phyloP scores from a whole-genome alignment of 2,888 invertebrate genomes.

The Rhorus exstirpatorius region DNA sequence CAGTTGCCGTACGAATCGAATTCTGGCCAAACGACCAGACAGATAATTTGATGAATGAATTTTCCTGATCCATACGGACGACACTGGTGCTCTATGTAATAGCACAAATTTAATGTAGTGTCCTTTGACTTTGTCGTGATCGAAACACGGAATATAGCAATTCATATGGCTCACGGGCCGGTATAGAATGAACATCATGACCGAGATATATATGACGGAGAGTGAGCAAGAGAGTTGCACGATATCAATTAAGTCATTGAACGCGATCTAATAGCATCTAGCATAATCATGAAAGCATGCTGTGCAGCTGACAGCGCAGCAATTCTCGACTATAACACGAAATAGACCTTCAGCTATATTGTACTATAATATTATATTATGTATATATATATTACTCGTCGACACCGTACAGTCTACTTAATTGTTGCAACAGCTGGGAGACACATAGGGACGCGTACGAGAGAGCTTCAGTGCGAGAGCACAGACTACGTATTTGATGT shows the following conservation, averaged over 20 bases:
- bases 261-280: conserved; percentile 32
- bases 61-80: neutral
- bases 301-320: neutral
- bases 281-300: conserved; percentile 36
- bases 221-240: conserved; percentile 8
- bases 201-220: neutral
- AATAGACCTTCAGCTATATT: conserved; percentile 34
- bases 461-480: conserved; percentile 44
- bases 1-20: neutral
- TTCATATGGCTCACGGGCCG: neutral
- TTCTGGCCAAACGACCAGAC: conserved; percentile 2
- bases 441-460: conserved; percentile 24
- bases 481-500: conserved; percentile 64
- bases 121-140: conserved; percentile 27
- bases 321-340: conserved; percentile 27
- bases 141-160: neutral
- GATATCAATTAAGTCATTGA: conserved; percentile 53
- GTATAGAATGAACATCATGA: conserved; percentile 13
- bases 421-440: conserved; percentile 63
- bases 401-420: conserved; percentile 55
- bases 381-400: conserved; percentile 36
- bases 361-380: conserved; percentile 20
- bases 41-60: conserved; percentile 33
- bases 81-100: conserved; percentile 9
- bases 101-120: conserved; percentile 16